phyloP scores from a whole-genome alignment of 2,797 vertebrate species.

The Gymnodraco acuticeps region DNA sequence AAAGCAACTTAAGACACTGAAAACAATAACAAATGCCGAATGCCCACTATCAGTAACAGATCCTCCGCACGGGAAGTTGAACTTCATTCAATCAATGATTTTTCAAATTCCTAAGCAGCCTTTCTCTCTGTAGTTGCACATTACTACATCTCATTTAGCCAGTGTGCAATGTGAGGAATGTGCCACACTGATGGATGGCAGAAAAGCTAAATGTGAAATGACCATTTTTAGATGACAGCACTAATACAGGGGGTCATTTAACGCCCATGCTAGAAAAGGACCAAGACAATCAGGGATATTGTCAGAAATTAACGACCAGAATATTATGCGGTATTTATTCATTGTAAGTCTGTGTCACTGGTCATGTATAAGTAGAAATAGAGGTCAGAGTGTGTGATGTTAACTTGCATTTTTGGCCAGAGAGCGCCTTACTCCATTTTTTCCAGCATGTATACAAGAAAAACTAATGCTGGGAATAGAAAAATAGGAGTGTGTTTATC shows the following conservation, averaged over 20 bases:
- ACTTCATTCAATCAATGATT: constrained; percentile 33
- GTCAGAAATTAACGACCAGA: constrained; percentile 77
- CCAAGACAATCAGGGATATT: constrained; percentile 84
- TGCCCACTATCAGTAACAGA: constrained; percentile 37
- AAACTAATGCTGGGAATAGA: constrained; percentile 61
- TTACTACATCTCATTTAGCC: constrained; percentile 41
- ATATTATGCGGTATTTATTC: constrained; percentile 79
- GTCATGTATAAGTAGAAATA: constrained; percentile 81
- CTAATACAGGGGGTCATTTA: constrained; percentile 56
- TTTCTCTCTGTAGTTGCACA: constrained; percentile 66
- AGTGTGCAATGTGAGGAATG: constrained; percentile 60
- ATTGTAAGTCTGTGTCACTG: constrained; percentile 80
- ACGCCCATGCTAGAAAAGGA: constrained; percentile 69
- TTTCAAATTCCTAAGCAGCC: constrained; percentile 54
- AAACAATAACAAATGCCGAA: constrained; percentile 48
- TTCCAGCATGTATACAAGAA: constrained; percentile 67
- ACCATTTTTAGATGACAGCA: constrained; percentile 67
- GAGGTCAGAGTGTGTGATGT: constrained; percentile 79
- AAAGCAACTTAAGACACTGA: constrained; percentile 59
- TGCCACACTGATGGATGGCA: constrained; percentile 55
- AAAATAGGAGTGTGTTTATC: constrained; percentile 51
- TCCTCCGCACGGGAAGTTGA: constrained; percentile 43
- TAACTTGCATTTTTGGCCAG: constrained; percentile 79
- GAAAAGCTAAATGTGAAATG: constrained; percentile 50
- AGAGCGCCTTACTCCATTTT: constrained; percentile 82